Evolutionary conservation across 2,888 invertebrate genomes (phyloP).

Genomic region (Nineta flava): DNA sequence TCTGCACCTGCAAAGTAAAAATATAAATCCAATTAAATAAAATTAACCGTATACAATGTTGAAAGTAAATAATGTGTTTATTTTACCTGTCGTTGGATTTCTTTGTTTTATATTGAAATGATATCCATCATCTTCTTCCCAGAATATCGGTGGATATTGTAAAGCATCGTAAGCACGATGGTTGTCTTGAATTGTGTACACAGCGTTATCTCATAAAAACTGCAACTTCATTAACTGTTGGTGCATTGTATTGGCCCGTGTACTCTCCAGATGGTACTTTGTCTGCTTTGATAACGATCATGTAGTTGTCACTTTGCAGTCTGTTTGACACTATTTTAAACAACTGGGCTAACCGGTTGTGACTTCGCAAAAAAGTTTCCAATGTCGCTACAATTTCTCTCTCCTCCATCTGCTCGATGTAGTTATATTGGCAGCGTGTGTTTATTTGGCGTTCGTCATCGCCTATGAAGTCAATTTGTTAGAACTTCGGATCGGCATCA

Average conservation of each 20-base stretch:
- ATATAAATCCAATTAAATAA: constrained; percentile 4
- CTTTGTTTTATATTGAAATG: constrained; percentile 12
- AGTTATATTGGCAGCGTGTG: not conserved
- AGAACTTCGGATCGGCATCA: too few relatives aligned
- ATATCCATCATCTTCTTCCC: constrained; percentile 16
- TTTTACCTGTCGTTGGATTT: constrained; percentile 10
- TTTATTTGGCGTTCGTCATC: not conserved
- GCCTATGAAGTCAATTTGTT: not conserved
- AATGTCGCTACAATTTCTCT: constrained; percentile 14
- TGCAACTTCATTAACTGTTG: constrained; percentile 18
- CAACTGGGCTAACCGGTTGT: constrained; percentile 19
- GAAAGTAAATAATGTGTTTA: constrained; percentile 7
- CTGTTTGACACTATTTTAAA: constrained; percentile 20
- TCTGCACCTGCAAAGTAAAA: constrained; percentile 7
- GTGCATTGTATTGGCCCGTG: constrained; percentile 21
- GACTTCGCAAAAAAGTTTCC: constrained; percentile 16
- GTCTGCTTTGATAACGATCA: constrained; percentile 17
- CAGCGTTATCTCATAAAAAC: constrained; percentile 16
- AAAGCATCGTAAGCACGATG: constrained; percentile 17
- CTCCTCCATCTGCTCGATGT: not conserved
- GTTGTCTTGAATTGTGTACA: constrained; percentile 14
- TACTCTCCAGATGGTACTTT: constrained; percentile 20
- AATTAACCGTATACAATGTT: constrained; percentile 5
- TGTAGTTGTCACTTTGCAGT: constrained; percentile 17
- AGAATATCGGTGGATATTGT: constrained; percentile 17